These are phyloP conservation scores for Danionella cerebrum DNA, from an alignment of 2,113 vertebrate species.

Conservation along the genomic window DNA sequence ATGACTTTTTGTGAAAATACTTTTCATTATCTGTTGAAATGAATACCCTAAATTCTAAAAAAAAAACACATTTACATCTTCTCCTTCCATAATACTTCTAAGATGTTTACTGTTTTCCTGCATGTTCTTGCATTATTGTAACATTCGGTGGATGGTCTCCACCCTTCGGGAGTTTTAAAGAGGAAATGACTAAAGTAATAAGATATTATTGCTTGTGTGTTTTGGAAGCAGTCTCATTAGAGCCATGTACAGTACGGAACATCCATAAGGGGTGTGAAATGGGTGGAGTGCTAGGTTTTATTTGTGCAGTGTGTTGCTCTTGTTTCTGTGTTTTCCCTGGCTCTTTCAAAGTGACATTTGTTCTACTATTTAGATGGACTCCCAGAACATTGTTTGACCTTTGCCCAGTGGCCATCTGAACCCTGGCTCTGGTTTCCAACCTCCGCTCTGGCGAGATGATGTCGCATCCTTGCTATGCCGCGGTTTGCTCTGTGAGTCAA, in stretches of 20 bases:
- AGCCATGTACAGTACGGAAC: slow-evolving; percentile 15
- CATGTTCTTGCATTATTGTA: background rate
- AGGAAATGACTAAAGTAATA: slow-evolving; percentile 22
- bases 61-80: background rate
- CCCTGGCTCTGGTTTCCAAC: slow-evolving; percentile 14
- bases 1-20: too few species aligned
- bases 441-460: slow-evolving; percentile 16
- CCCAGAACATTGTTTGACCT: slow-evolving; percentile 17
- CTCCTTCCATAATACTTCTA: background rate
- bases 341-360: slow-evolving; percentile 10
- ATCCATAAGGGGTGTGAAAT: background rate
- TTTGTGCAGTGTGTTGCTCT: background rate
- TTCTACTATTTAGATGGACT: slow-evolving; percentile 10
- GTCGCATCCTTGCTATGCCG: slow-evolving; percentile 24
- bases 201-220: slow-evolving; percentile 22
- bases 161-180: background rate
- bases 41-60: too few species aligned
- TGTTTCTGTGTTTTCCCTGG: background rate
- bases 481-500: slow-evolving; percentile 27
- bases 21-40: too few species aligned
- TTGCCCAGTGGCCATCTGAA: slow-evolving; percentile 25
- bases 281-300: background rate
- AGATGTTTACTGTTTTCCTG: background rate
- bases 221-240: slow-evolving; percentile 20
- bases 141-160: slow-evolving; percentile 1